phyloP scores from a whole-genome alignment of 2,888 invertebrate genomes.

The Onthophagus sagittarius region DNA sequence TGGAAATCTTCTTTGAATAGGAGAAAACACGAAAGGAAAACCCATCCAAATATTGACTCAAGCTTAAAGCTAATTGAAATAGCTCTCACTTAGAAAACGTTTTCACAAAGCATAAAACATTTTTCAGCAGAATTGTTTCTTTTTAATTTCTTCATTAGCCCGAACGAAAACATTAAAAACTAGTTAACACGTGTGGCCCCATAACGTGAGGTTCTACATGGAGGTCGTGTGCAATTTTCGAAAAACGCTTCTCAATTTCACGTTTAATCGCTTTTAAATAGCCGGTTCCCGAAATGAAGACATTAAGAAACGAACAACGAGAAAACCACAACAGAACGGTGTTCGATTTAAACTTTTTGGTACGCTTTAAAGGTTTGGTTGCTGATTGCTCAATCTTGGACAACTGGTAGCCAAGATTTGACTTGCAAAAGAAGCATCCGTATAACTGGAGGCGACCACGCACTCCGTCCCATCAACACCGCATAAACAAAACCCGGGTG shows the following conservation, averaged over 20 bases:
- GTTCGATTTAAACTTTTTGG: too few relatives aligned
- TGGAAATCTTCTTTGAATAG: too few relatives aligned
- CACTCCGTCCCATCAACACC: constrained; percentile 7
- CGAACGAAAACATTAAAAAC: neutral
- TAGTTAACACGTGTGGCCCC: neutral
- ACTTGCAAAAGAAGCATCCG: constrained; percentile 7
- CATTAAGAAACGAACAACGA: neutral
- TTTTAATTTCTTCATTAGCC: neutral
- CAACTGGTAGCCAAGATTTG: constrained; percentile 9
- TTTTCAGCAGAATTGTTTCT: too few relatives aligned
- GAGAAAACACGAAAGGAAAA: too few relatives aligned
- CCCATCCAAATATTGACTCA: too few relatives aligned
- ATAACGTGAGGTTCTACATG: neutral
- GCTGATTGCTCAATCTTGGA: neutral
- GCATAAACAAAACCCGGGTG: constrained; percentile 5
- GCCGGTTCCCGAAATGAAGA: neutral
- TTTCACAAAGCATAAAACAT: too few relatives aligned
- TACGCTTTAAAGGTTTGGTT: neutral
- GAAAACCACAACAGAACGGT: neutral
- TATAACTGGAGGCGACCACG: constrained; percentile 3
- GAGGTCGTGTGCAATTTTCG: neutral
- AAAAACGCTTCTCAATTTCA: neutral
- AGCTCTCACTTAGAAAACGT: too few relatives aligned
- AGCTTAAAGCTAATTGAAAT: too few relatives aligned
- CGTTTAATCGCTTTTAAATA: neutral